Base-by-base conservation (phyloP, 2,888 invertebrate species). In the Machimus rusticus region DNA sequence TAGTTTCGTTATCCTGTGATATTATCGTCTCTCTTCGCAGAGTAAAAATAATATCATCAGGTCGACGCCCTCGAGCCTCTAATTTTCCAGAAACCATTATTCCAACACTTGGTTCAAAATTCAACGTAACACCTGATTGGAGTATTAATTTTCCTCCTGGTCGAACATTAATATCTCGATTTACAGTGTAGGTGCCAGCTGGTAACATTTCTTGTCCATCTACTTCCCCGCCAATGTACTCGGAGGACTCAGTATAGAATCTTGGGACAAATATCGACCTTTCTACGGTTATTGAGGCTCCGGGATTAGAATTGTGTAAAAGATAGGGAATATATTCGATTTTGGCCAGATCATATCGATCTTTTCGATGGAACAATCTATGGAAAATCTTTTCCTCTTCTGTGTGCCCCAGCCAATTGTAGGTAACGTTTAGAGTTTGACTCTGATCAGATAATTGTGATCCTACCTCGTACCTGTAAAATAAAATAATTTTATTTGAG, bases 1-100 rank as follows among this genome's bases (percentile, higher is more conserved):
- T 94, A 0, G 94, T 94, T 85, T 95, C 94, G 90, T 96, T 96
- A 88, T 95, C 95, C 88, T 94, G 94, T 1, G 94, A 92, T 92
- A 96, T 94, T 9, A 95, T 92, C 0, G 96, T 94, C 91, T 97
- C 96, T 90, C 97, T 95, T 91, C 96, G 96, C 6, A 97, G 91
- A 0, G 97, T 97, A 90, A 97, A 95, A 78, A 95, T 94, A 82
- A 97, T 97, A 90, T 96, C 96, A 91, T 96, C 96, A 0, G 97
- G 96, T 51, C 95, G 94, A 88, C 95, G 94, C 0, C 97, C 97
- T 90, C 96, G 94, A 0, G 97, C 97, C 90, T 97, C 97, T 76
- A 99, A 93, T 91, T 96, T 96, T 0, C 99, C 99, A 74, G 98
- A 98, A 2, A 99, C 96, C 96, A 99, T 97, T 94, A 99, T 98